Evolutionary conservation across 2,113 vertebrate species (phyloP).

Genomic region (Piaya cayana): DNA sequence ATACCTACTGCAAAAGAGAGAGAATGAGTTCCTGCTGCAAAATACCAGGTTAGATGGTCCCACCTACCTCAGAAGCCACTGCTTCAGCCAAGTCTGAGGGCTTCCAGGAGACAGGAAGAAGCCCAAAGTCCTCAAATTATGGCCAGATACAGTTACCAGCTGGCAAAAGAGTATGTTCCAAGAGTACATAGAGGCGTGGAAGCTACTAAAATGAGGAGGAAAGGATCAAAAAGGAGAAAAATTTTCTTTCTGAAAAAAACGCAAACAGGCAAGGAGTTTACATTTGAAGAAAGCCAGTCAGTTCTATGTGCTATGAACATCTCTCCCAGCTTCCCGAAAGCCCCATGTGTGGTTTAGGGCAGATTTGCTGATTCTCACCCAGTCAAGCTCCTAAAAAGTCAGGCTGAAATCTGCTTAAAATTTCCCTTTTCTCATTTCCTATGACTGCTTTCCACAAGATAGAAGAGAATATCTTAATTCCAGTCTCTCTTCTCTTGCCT

Average conservation of each 20-base stretch:
- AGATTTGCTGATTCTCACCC: neutral
- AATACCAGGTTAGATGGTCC: neutral
- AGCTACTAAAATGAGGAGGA: neutral
- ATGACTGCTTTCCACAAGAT: neutral
- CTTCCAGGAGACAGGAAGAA: constrained; percentile 17
- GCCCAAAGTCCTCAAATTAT: neutral
- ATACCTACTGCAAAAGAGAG: accelerated
- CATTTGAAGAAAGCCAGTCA: neutral
- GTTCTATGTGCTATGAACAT: neutral
- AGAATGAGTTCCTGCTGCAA: neutral
- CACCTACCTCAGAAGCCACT: neutral
- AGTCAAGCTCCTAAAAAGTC: neutral
- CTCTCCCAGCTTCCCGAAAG: neutral
- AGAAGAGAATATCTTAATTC: neutral
- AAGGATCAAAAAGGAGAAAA: neutral
- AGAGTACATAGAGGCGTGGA: neutral
- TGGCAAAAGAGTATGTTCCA: neutral
- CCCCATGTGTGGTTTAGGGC: accelerated
- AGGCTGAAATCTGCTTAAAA: constrained; percentile 1
- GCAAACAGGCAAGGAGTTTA: neutral
- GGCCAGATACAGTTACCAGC: neutral
- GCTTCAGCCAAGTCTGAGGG: neutral
- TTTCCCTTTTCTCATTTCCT: constrained; percentile 26
- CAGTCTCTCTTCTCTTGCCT: neutral
- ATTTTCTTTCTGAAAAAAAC: neutral